Evolutionary conservation across 2,888 invertebrate genomes (phyloP).

Genomic region (Epicampocera succincta): DNA sequence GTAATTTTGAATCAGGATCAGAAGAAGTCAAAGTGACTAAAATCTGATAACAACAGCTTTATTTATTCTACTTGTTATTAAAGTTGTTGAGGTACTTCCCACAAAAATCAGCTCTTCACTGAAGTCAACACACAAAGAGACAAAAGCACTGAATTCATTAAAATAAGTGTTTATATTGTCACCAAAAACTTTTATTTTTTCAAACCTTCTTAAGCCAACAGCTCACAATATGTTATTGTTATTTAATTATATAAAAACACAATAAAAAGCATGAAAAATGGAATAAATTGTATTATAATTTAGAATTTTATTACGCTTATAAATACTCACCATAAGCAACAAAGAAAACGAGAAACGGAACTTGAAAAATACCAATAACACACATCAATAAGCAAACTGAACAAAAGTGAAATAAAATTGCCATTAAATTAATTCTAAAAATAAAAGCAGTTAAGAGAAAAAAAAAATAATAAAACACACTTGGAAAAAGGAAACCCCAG

Average conservation of each 20-base stretch:
- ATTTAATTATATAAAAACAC: slow-evolving; percentile 27
- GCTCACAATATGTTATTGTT: slow-evolving; percentile 13
- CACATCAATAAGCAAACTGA: slow-evolving; percentile 62
- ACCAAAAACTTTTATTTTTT: slow-evolving; percentile 9
- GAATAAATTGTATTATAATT: slow-evolving; percentile 69
- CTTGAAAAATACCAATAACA: slow-evolving; percentile 61
- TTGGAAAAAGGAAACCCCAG: background rate
- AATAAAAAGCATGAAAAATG: slow-evolving; percentile 23
- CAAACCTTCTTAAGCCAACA: slow-evolving; percentile 21
- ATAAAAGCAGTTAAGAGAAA: slow-evolving; percentile 29
- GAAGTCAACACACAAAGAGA: background rate
- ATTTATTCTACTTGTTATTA: background rate
- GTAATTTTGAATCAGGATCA: too few relatives aligned
- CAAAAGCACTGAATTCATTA: background rate
- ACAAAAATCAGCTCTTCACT: background rate
- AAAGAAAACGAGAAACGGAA: background rate
- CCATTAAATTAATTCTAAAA: slow-evolving; percentile 64
- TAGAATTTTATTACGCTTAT: slow-evolving; percentile 71
- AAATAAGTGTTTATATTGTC: slow-evolving; percentile 29
- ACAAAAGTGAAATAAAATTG: slow-evolving; percentile 60
- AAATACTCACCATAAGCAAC: slow-evolving; percentile 61
- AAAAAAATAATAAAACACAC: slow-evolving; percentile 6
- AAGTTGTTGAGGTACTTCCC: too few relatives aligned
- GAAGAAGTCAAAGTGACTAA: too few relatives aligned
- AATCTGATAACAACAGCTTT: too few relatives aligned